Percentiles rank a stretch among this genome's conserved stretches.
Evolutionary conservation across 2,797 vertebrate species (phyloP).

Genomic region (Apogon hyalosoma): DNA sequence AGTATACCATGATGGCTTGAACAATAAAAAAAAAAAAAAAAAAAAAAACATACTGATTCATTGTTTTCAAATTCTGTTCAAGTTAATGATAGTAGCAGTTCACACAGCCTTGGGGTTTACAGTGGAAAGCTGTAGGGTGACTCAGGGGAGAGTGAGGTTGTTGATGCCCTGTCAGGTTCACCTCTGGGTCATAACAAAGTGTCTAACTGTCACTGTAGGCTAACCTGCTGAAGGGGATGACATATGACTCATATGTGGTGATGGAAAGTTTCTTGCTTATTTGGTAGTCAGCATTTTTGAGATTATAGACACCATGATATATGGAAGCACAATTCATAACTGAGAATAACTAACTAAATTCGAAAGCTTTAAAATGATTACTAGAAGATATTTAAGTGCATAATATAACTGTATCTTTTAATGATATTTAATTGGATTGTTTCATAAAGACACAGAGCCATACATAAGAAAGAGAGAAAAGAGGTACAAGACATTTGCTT

Average conservation of each 20-base stretch:
- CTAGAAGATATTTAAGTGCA: too few species aligned
- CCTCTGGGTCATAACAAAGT: conserved; percentile 58
- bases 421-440: too few species aligned
- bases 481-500: background rate
- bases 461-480: background rate
- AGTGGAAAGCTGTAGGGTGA: conserved; percentile 56
- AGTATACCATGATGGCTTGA: too few species aligned
- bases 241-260: conserved; percentile 51
- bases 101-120: conserved; percentile 22
- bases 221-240: conserved; percentile 44
- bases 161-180: conserved; percentile 60
- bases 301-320: conserved; percentile 15
- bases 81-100: conserved; percentile 22
- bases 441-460: too few species aligned
- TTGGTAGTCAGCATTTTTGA: conserved; percentile 52
- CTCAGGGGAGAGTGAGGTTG: conserved; percentile 56
- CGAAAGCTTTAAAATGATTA: background rate
- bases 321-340: background rate
- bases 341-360: background rate
- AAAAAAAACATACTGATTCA: conserved; percentile 11
- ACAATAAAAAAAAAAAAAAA: background rate
- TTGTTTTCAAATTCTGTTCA: conserved; percentile 6
- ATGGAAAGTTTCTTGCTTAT: conserved; percentile 35
- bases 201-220: conserved; percentile 60
- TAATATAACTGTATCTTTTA: too few species aligned